These are phyloP conservation scores for Limnephilus marmoratus DNA, from an alignment of 2,888 invertebrate genomes.

Conservation along the genomic window DNA sequence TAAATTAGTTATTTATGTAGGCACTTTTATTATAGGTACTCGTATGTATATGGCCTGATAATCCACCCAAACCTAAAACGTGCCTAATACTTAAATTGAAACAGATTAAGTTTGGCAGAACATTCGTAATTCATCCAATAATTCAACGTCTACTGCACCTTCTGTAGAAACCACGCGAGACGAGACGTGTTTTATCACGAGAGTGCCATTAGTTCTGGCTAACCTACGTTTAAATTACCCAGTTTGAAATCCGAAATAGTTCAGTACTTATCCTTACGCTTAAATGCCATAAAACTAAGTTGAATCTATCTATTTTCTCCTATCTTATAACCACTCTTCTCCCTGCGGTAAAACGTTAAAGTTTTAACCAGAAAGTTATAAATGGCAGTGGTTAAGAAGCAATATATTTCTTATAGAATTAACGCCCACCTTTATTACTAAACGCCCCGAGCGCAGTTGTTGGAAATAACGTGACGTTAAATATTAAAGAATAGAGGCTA, in stretches of 20 bases:
- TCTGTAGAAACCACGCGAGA: neutral
- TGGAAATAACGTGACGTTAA: neutral
- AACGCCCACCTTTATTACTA: neutral
- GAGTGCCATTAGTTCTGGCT: neutral
- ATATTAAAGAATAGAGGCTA: neutral
- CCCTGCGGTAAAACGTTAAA: neutral
- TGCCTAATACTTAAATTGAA: neutral
- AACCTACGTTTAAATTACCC: neutral
- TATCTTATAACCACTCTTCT: neutral
- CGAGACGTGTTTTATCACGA: neutral
- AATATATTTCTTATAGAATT: constrained; percentile 3
- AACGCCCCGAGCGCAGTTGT: neutral
- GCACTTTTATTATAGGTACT: too few relatives aligned
- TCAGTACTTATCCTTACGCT: neutral
- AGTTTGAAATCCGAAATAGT: neutral
- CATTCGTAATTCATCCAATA: neutral
- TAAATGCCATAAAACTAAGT: constrained; percentile 7
- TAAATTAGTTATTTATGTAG: too few relatives aligned
- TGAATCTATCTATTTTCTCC: neutral
- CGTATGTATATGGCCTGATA: too few relatives aligned
- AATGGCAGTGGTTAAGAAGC: neutral
- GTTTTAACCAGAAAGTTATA: neutral
- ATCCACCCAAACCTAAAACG: too few relatives aligned
- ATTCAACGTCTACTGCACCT: neutral
- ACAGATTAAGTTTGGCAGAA: neutral